Percentiles rank a stretch among this genome's conserved stretches.
Evolutionary conservation across 2,113 vertebrate species (phyloP).

Genomic region (Thamnaconus septentrionalis): DNA sequence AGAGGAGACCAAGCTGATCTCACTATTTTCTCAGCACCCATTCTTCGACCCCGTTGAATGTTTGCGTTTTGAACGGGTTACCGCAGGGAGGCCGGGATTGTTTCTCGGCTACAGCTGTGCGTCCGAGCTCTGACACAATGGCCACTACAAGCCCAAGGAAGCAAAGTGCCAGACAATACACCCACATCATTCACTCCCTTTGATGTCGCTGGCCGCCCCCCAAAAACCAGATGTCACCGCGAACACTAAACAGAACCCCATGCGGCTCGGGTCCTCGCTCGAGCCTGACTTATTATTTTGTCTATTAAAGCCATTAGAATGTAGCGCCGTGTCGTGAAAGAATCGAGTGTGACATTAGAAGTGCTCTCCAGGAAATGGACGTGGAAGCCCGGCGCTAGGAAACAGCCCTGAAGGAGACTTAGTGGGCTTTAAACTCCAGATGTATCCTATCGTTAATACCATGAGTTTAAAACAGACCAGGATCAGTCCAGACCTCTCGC

Average conservation of each 20-base stretch:
- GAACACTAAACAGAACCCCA: constrained; percentile 63
- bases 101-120: constrained; percentile 24
- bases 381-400: constrained; percentile 1
- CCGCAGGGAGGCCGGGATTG: constrained; percentile 9
- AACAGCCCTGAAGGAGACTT: constrained; percentile 20
- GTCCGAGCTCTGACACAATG: constrained; percentile 47
- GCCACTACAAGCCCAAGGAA: constrained; percentile 38
- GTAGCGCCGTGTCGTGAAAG: constrained; percentile 39
- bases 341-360: constrained; percentile 60
- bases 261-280: constrained; percentile 36
- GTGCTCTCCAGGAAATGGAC: constrained; percentile 58
- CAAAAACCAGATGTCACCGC: constrained; percentile 61
- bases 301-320: constrained; percentile 54
- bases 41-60: constrained; percentile 12
- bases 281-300: constrained; percentile 57
- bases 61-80: constrained; percentile 12
- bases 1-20: constrained; percentile 1
- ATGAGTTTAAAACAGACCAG: constrained; percentile 39
- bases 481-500: constrained; percentile 23
- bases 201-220: constrained; percentile 50
- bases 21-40: constrained; percentile 5
- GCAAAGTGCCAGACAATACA: constrained; percentile 56
- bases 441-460: constrained; percentile 66
- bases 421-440: constrained; percentile 56
- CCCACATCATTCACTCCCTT: constrained; percentile 50